Evolutionary conservation across 2,888 invertebrate genomes (phyloP), one percentile per base, ranked within the genome.

Genomic region (Eucera pruinosa): DNA sequence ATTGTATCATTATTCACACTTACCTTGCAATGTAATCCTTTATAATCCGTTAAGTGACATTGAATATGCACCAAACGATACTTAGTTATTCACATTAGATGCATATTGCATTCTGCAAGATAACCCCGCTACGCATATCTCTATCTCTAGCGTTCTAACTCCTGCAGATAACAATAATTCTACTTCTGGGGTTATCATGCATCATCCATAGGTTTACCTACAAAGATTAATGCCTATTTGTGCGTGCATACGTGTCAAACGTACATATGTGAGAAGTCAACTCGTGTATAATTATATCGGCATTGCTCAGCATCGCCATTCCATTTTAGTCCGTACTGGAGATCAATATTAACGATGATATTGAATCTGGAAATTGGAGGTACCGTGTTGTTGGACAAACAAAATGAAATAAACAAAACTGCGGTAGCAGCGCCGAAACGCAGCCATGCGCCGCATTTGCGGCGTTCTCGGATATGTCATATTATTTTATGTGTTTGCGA

Each of bases 401-500:
- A 86, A 82, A 86, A 85, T 78, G 82, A 78, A 86, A 85, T 84
- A 81, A 85, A 85, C 86, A 82, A 86, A 86, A 82, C 84, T 78
- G 65, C 66, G 74, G 69, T 47, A 41, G 68, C 15, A 55, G 33
- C 33, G 18, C 33, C 15, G 66, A 47, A 52, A 39, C 65, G 43
- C 50, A 45, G 50, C 61, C 23, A 18, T 54, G 54, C 71, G 72
- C 52, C 70, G 69, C 74, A 72, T 76, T 84, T 80, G 81, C 69
- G 81, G 81, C 61, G 47, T 67, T 27, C 78, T 65, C 75, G 78
- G 58, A 79, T 65, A 60, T 78, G 78, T 84, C 84, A 68, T 75
- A 86, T 81, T 86, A 85, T 86, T 85, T 84, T 84, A 84, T 84
- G 84, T 83, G 84, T 84, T 84, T 84, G 86, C 79, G 70, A 83